Percentiles rank a stretch among this genome's conserved stretches.
Evolutionary conservation across 2,888 invertebrate species (phyloP).

Genomic region (Aplocera efformata): DNA sequence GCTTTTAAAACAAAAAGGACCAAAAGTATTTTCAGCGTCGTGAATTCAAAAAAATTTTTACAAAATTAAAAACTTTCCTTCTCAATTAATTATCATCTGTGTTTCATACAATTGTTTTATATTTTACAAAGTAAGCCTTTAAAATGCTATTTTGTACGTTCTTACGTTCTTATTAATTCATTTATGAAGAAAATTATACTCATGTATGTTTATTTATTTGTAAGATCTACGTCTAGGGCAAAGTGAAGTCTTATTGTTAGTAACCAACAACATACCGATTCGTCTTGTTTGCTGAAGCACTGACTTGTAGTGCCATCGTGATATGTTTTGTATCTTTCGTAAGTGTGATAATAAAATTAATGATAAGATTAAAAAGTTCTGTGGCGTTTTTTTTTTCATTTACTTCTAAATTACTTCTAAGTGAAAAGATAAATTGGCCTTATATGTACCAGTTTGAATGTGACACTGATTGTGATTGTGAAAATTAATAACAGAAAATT

Average conservation of each 20-base stretch:
- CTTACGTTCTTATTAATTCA: conserved; percentile 1
- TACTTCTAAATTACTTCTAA: neutral
- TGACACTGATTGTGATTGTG: too few species aligned
- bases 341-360: conserved; percentile 79
- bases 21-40: conserved; percentile 2
- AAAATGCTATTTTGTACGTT: too few species aligned
- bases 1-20: conserved; percentile 25
- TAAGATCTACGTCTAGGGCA: conserved; percentile 23
- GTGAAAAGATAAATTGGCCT: too few species aligned
- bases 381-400: conserved; percentile 37
- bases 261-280: conserved; percentile 29
- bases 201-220: conserved; percentile 38
- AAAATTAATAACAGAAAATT: too few species aligned
- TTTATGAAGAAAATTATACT: conserved; percentile 31
- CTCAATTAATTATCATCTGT: neutral
- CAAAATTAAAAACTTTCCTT: conserved; percentile 9
- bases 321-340: conserved; percentile 78
- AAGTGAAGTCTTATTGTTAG: conserved; percentile 16
- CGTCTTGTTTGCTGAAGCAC: conserved; percentile 68
- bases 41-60: neutral
- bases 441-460: too few species aligned
- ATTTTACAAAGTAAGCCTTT: too few species aligned
- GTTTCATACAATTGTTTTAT: too few species aligned
- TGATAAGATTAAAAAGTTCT: conserved; percentile 55
- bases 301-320: conserved; percentile 79